Percentiles rank a stretch among this genome's conserved stretches.
These are phyloP conservation scores for Musca vetustissima DNA, from an alignment of 1,140 invertebrate genomes.

Conservation along the genomic window DNA sequence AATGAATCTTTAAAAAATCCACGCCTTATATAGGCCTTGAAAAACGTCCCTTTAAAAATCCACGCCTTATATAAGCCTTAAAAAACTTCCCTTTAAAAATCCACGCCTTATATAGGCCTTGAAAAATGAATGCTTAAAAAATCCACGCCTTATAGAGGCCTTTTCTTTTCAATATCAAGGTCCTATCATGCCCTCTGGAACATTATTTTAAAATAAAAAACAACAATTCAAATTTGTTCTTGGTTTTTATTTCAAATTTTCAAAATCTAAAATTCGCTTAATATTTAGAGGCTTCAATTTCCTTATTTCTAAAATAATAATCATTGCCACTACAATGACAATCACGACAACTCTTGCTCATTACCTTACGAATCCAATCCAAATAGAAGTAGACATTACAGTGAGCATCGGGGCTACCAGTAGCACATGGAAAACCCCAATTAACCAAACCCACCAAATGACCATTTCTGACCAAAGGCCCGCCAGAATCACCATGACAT, in stretches of 20 bases:
- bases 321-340: slow-evolving; percentile 50
- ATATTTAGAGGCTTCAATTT: too few species aligned
- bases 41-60: too few species aligned
- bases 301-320: not conserved
- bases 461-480: slow-evolving; percentile 55
- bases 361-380: slow-evolving; percentile 35
- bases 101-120: too few species aligned
- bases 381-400: slow-evolving; percentile 44
- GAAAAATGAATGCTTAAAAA: too few species aligned
- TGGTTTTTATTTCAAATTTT: not conserved
- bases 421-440: slow-evolving; percentile 59
- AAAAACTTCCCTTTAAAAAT: too few species aligned
- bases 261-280: not conserved
- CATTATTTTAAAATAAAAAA: too few species aligned
- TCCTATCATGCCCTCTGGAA: too few species aligned
- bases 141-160: too few species aligned
- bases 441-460: slow-evolving; percentile 58
- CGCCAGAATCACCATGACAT: slow-evolving; percentile 63
- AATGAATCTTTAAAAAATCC: too few species aligned
- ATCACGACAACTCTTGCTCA: slow-evolving; percentile 28
- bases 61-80: too few species aligned
- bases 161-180: too few species aligned
- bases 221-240: not conserved
- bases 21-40: too few species aligned
- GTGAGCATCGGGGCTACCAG: slow-evolving; percentile 57